These are phyloP conservation scores for Diadumene lineata DNA, from an alignment of 92 coral and sea anemone genomes.

Conservation along the genomic window DNA sequence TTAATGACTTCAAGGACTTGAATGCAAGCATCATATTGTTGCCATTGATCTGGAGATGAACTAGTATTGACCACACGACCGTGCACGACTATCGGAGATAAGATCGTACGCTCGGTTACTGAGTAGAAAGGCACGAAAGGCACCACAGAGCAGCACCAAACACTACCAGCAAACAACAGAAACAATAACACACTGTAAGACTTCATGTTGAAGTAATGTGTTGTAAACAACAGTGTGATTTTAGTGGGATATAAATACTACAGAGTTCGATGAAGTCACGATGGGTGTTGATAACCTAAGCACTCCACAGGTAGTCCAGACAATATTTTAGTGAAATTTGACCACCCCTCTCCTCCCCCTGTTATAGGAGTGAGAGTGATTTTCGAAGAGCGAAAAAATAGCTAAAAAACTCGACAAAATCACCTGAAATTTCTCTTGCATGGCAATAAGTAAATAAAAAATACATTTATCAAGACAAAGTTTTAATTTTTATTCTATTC, in stretches of 20 bases:
- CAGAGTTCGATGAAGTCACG: not conserved
- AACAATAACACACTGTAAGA: not conserved
- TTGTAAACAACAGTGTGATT: not conserved
- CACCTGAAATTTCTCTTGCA: too few species aligned
- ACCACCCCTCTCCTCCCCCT: too few species aligned
- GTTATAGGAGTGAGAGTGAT: too few species aligned
- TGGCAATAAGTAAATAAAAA: too few species aligned
- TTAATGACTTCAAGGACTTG: constrained; percentile 60
- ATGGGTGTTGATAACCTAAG: too few species aligned
- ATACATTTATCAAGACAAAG: too few species aligned
- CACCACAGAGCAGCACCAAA: constrained; percentile 50
- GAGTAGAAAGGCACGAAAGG: constrained; percentile 45
- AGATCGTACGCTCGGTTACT: constrained; percentile 64
- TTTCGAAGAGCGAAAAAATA: too few species aligned
- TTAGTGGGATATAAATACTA: not conserved
- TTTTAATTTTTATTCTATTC: too few species aligned
- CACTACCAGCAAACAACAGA: not conserved
- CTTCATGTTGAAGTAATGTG: not conserved
- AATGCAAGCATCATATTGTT: constrained; percentile 70
- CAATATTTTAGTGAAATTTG: too few species aligned
- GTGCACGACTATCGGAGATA: constrained; percentile 83
- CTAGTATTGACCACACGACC: constrained; percentile 73
- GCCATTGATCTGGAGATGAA: not conserved
- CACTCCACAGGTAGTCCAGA: too few species aligned
- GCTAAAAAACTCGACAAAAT: too few species aligned